Base-by-base conservation (phyloP, 1,140 invertebrate genomes). In the Chlorops oryzae region DNA sequence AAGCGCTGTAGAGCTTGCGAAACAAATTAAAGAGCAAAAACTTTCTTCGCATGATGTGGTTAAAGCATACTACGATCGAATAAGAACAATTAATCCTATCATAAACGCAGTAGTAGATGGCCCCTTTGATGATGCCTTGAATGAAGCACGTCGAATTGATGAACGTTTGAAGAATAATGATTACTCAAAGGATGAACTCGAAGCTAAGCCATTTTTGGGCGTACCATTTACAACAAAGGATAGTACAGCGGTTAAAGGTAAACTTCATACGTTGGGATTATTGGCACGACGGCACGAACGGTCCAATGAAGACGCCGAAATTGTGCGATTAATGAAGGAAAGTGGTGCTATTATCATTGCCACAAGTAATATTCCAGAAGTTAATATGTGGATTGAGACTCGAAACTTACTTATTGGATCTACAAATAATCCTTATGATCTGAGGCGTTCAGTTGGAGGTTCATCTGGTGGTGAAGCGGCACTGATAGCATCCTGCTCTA, bases 291-390 rank as follows among this genome's bases (percentile, higher is more conserved):
- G 70, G 51, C 66, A 76, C 47, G 59, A 73, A 49, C 78, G 77
- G 32, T 82, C 86, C 0, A 51, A 73, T 1, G 75, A 84, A 50
- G 91, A 96, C 80, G 86, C 89, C 9, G 84, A 86, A 45, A 83
- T 83, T 51, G 83, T 96, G 7, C 67, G 73, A 7, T 66, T 84
- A 18, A 69, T 96, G 62, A 84, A 85, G 62, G 74, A 80, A 34
- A 85, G 90, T 37, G 92, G 96, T 23, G 91, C 81, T 35, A 96
- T 99, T 59, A 80, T 91, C 2, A 73, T 96, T 4, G 90, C 82
- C n/a, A 85, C 92, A 44, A 94, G 92, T 13, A 98, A 97, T 75
- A 82, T 95, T 28, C 92, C 94, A 1, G 93, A 98, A 74, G 75
- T 96, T 2, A 80, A 80, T 57, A 79, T 78, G 57, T 80, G 79